A percentile compares a stretch with the other conserved stretches of the same genome.
These are phyloP conservation scores for Bombus haemorrhoidalis DNA, from an alignment of 1,140 invertebrate species.

Conservation along the genomic window DNA sequence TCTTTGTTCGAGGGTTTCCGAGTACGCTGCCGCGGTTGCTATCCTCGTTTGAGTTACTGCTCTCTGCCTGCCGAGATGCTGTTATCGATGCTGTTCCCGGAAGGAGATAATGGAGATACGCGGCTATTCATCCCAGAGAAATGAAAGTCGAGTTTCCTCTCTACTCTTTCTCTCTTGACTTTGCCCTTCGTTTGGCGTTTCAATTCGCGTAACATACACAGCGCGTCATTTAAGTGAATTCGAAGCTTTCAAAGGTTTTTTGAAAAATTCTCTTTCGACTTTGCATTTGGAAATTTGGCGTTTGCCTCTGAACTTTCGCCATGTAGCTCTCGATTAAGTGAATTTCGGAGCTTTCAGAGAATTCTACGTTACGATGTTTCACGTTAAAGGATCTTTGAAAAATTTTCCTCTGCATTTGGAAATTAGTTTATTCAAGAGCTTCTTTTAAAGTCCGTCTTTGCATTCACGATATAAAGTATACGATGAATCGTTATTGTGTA, in stretches of 20 bases:
- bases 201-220: not conserved
- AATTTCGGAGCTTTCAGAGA: not conserved
- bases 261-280: no score
- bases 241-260: no score
- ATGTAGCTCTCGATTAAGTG: not conserved
- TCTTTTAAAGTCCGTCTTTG: not conserved
- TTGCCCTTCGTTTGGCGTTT: not conserved
- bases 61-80: not conserved
- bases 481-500: no score
- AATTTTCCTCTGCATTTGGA: no score
- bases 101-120: conserved; percentile 1
- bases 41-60: conserved; percentile 22
- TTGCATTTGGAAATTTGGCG: no score
- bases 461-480: no score
- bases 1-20: conserved; percentile 20
- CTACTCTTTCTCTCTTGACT: not conserved
- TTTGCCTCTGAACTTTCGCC: not conserved
- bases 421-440: no score
- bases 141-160: not conserved
- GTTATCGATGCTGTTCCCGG: conserved; percentile 17
- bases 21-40: not conserved
- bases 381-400: no score
- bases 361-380: no score
- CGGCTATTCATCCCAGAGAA: not conserved
- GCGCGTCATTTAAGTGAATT: not conserved